Conservation (phyloP, 2,888 invertebrate genomes). For the Cephus pygmeus region DNA sequence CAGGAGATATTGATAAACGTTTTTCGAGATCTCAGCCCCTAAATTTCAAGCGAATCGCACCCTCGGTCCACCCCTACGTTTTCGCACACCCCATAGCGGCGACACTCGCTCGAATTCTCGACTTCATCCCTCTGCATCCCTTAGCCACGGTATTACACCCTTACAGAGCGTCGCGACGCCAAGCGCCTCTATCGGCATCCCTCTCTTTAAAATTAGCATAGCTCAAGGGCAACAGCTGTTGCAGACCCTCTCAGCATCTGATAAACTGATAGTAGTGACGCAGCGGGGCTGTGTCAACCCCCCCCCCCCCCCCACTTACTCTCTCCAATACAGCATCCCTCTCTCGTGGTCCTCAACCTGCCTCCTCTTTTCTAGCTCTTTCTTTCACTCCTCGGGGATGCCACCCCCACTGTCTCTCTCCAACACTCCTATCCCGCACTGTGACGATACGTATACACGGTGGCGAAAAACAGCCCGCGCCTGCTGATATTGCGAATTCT, state of each 20-base stretch:
- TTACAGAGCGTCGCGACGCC: conserved; percentile 6
- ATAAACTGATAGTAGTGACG: conserved; percentile 63
- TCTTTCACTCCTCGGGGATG: not conserved
- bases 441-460: conserved; percentile 1
- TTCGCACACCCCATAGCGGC: too few relatives aligned
- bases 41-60: conserved; percentile 22
- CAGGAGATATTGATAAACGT: conserved; percentile 56
- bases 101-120: too few relatives aligned
- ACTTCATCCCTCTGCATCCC: too few relatives aligned
- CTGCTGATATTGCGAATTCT: conserved; percentile 49
- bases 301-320: conserved; percentile 22
- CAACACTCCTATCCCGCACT: not conserved
- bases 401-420: not conserved
- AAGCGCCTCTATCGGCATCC: conserved; percentile 15
- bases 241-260: conserved; percentile 47
- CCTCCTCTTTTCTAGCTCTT: conserved; percentile 16
- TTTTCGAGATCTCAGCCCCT: conserved; percentile 32
- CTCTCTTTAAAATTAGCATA: conserved; percentile 59
- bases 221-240: conserved; percentile 59
- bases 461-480: not conserved
- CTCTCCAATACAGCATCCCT: conserved; percentile 13
- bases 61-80: conserved; percentile 11
- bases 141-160: conserved; percentile 15
- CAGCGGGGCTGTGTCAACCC: conserved; percentile 25
- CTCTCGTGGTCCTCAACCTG: not conserved